Conservation (phyloP, 2,113 vertebrate species). For the Sphaerodactylus townsendi region DNA sequence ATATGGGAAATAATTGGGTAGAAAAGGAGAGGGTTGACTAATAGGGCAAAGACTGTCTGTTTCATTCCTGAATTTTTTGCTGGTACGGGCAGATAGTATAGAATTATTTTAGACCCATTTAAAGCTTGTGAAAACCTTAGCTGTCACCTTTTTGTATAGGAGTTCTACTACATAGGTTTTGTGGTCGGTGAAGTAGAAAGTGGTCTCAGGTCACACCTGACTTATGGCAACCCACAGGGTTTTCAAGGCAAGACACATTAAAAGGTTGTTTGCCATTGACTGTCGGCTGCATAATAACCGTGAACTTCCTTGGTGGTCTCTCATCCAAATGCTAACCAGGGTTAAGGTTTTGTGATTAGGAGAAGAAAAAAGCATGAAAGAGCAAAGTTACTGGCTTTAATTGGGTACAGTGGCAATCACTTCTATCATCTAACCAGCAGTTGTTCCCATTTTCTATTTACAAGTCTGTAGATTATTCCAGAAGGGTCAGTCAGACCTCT, state of each 20-base stretch:
- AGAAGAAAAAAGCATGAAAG: neutral
- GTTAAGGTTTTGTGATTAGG: neutral
- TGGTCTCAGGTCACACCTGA: too few relatives aligned
- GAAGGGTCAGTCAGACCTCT: neutral
- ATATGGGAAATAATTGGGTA: neutral
- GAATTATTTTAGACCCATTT: neutral
- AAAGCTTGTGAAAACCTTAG: neutral
- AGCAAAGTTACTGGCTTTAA: neutral
- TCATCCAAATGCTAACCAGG: too few relatives aligned
- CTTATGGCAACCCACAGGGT: too few relatives aligned
- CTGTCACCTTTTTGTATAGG: neutral
- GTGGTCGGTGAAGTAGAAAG: too few relatives aligned
- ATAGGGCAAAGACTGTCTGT: neutral
- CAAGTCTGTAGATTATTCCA: neutral
- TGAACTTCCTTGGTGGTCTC: too few relatives aligned
- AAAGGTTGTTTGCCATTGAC: too few relatives aligned
- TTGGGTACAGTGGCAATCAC: neutral
- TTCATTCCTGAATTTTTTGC: neutral
- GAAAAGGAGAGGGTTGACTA: neutral
- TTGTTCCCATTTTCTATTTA: neutral
- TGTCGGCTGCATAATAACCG: too few relatives aligned
- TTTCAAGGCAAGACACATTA: too few relatives aligned
- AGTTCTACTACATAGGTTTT: neutral
- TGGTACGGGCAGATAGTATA: neutral
- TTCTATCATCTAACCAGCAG: neutral